Evolutionary conservation across 2,113 vertebrate species (phyloP).

Genomic region (Trogon melanurus): DNA sequence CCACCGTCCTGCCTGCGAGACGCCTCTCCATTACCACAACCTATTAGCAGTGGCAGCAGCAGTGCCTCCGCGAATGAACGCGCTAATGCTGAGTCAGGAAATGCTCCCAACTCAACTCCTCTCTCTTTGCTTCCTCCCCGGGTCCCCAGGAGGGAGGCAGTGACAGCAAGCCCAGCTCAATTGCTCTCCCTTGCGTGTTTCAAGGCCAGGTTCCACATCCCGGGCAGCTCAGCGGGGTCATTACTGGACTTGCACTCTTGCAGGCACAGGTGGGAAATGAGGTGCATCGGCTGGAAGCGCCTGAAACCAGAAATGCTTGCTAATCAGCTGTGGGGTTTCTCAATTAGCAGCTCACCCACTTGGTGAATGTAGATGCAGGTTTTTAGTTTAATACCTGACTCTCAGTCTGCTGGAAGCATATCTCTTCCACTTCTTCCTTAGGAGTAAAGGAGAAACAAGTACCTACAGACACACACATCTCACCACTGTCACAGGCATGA

Average conservation of each 20-base stretch:
- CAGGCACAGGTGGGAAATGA: background rate
- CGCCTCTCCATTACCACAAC: constrained; percentile 46
- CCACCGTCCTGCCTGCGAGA: constrained; percentile 15
- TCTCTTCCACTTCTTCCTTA: background rate
- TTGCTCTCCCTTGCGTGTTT: background rate
- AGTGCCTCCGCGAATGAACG: background rate
- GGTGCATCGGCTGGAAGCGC: background rate
- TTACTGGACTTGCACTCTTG: background rate
- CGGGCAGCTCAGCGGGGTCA: background rate
- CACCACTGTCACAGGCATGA: accelerated
- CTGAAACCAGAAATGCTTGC: background rate
- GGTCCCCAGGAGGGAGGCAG: background rate
- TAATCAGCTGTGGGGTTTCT: background rate
- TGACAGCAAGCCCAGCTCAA: background rate
- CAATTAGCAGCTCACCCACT: background rate
- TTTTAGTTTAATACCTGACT: background rate
- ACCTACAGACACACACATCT: no score
- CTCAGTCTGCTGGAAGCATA: background rate
- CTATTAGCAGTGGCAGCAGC: constrained; percentile 39
- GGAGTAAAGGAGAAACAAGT: background rate
- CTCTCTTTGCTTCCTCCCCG: background rate
- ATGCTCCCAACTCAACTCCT: background rate
- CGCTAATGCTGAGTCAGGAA: constrained; percentile 55
- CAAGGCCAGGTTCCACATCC: background rate
- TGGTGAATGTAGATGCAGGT: background rate